Evolutionary conservation across 2,113 vertebrate genomes (phyloP), one percentile per base, ranked within the genome.

Genomic region (Abramis brama): DNA sequence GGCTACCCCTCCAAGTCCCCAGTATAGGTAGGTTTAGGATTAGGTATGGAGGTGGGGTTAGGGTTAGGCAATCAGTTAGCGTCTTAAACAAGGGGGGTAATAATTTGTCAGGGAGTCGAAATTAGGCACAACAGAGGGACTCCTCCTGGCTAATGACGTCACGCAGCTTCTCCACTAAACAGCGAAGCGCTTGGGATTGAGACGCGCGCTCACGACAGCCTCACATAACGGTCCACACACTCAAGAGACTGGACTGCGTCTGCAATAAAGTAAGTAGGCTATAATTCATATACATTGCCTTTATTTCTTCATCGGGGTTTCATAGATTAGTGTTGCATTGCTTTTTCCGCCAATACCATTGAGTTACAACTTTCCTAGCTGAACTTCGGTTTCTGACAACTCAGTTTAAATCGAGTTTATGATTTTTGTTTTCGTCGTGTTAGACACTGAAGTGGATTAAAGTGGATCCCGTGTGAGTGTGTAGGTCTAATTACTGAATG

Each of bases 101-200:
- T 19, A 19, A 6, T 55, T 55, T 19, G 17, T 17, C 17, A 55
- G 52, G 17, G 52, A 0, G 2, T 19, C 17, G 52, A 55, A 55
- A 19, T 55, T 55, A 55, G 17, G 52, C 5, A 55, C 17, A 55
- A 55, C 50, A 23, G 6, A 23, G 33, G 59, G 60, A 66, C 79
- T 66, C 79, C 79, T 81, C 79, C 79, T 30, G 36, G 13, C n/a
- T 19, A 23, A 10, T 70, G 62, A 55, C 80, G 45, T 36, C 80
- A 70, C 62, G 45, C 15, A 3, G 60, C 5, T 30, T 47, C 43
- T 81, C 39, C 8, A 43, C 6, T 60, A 15, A 30, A 43, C 27
- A 25, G 57, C n/a, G 33, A 62, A 62, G 11, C 30, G 17, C n/a
- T 66, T 2, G 13, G 43, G 10, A 2, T 3, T 21, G 27, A 17